Conservation (phyloP, 2,113 vertebrate genomes). For the Cyphotilapia sp. region DNA sequence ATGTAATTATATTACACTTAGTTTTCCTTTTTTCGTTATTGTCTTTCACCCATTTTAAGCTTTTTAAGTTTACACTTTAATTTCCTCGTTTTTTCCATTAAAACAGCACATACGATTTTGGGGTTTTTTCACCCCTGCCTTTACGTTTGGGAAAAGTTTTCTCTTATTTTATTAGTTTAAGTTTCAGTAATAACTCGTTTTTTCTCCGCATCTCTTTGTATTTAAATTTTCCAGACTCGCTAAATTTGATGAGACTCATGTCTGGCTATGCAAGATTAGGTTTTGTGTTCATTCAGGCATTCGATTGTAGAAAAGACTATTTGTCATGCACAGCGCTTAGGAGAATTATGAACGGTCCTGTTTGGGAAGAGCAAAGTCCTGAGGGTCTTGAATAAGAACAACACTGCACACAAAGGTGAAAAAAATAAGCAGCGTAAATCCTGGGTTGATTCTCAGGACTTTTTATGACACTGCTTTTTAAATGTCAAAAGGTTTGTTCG, state of each 20-base stretch:
- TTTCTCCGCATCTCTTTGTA: not conserved
- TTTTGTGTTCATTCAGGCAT: conserved; percentile 19
- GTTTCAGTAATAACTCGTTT: not conserved
- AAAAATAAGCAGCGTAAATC: not conserved
- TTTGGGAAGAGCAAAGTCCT: not conserved
- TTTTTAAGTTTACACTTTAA: not conserved
- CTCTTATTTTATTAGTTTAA: not conserved
- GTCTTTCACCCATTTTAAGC: not conserved
- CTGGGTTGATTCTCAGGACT: not conserved
- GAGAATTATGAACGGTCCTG: conserved; percentile 4
- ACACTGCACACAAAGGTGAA: not conserved
- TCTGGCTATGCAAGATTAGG: conserved; percentile 22
- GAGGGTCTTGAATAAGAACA: not conserved
- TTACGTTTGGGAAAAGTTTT: not conserved
- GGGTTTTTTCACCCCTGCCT: not conserved
- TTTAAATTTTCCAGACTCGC: not conserved
- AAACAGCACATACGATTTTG: not conserved
- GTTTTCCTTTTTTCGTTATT: not conserved
- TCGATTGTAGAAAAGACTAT: not conserved
- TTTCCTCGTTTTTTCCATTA: not conserved
- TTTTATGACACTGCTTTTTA: not conserved
- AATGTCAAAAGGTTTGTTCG: not conserved
- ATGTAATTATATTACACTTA: not conserved
- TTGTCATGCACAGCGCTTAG: not conserved
- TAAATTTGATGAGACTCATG: conserved; percentile 1